These are phyloP conservation scores for Nipponacmea schrenckii DNA, from an alignment of 2,888 invertebrate genomes.

Conservation along the genomic window DNA sequence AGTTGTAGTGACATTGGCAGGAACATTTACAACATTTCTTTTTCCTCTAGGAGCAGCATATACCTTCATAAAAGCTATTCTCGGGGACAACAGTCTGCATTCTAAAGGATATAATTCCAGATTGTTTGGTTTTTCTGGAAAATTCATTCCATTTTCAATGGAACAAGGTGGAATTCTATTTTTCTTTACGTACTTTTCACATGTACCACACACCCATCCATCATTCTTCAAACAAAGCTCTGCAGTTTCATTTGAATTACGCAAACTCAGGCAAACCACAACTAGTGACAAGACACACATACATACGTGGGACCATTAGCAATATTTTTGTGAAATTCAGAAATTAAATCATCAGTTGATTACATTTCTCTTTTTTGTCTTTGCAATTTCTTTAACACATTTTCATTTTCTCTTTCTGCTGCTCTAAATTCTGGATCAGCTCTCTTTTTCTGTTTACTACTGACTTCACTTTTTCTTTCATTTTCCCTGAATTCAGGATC, in stretches of 20 bases:
- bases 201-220: background rate
- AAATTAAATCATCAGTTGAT: background rate
- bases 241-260: background rate
- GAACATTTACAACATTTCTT: slow-evolving; percentile 7
- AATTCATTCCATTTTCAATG: background rate
- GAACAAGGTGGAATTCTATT: background rate
- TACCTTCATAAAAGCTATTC: background rate
- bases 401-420: too few relatives aligned
- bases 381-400: background rate
- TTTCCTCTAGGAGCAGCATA: background rate
- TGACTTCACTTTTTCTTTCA: too few relatives aligned
- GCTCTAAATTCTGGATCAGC: too few relatives aligned
- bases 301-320: background rate
- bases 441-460: too few relatives aligned
- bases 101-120: background rate
- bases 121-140: background rate
- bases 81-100: background rate
- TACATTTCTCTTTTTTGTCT: background rate
- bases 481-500: background rate
- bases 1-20: slow-evolving; percentile 4
- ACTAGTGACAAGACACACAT: background rate
- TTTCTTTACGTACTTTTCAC: too few relatives aligned
- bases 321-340: background rate
- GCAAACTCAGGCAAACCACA: background rate
- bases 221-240: background rate